Evolutionary conservation across 2,113 vertebrate genomes (phyloP).

Genomic region (Corythornis cristatus): DNA sequence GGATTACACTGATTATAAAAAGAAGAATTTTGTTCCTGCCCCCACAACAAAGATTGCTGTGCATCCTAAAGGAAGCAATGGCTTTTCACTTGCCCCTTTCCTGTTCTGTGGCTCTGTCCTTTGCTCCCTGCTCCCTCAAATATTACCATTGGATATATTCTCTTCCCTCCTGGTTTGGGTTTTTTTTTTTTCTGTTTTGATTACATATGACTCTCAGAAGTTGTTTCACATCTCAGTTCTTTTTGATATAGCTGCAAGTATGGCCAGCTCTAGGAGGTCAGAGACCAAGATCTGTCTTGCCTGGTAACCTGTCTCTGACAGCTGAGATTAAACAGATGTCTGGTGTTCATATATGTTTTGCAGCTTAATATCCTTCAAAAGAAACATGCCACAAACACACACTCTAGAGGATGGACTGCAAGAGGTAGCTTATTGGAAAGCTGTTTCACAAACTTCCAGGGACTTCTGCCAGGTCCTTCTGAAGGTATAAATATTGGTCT

Average conservation of each 20-base stretch:
- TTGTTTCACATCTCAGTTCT: not conserved
- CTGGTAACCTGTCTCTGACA: not conserved
- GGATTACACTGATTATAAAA: slow-evolving; percentile 81
- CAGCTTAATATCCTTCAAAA: not conserved
- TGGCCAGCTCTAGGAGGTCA: not conserved
- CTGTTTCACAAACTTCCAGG: not conserved
- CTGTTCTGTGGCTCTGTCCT: not conserved
- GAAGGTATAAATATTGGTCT: not conserved
- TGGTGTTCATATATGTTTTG: not conserved
- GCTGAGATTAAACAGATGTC: not conserved
- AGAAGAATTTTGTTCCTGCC: slow-evolving; percentile 71
- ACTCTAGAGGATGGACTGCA: not conserved
- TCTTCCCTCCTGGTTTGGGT: not conserved
- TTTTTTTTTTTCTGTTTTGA: not conserved
- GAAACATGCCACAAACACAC: not conserved
- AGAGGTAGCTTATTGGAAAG: not conserved
- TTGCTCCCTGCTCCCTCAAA: not conserved
- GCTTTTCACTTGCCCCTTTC: slow-evolving; percentile 54
- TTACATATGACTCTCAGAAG: not conserved
- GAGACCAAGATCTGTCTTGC: not conserved
- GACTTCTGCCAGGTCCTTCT: not conserved
- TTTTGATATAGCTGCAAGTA: not conserved
- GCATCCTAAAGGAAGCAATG: slow-evolving; percentile 71
- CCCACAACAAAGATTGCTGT: slow-evolving; percentile 33
- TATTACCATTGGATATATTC: accelerated